These are phyloP conservation scores for Origma solitaria DNA, from an alignment of 2,113 vertebrate genomes.

Conservation along the genomic window DNA sequence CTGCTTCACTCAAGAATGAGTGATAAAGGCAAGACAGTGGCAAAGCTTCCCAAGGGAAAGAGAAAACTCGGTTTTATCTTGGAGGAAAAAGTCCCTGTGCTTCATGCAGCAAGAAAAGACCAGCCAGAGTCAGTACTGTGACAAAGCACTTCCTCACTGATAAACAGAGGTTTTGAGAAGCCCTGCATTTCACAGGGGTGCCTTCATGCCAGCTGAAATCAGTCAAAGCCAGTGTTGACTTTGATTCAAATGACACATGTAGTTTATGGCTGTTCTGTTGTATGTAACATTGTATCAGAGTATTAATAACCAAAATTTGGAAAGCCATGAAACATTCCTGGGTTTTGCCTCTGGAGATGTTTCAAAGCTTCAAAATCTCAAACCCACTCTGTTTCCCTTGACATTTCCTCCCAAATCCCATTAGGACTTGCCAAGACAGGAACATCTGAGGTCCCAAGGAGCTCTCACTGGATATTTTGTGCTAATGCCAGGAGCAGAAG, in stretches of 20 bases:
- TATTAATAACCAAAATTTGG: neutral
- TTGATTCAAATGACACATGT: neutral
- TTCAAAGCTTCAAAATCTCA: neutral
- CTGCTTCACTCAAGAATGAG: neutral
- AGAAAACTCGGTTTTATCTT: neutral
- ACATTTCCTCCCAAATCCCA: neutral
- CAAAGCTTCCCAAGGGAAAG: neutral
- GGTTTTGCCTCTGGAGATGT: neutral
- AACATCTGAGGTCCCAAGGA: neutral
- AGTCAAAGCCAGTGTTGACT: neutral
- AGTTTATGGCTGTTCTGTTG: neutral
- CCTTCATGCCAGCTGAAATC: neutral
- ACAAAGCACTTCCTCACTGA: neutral
- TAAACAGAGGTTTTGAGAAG: neutral
- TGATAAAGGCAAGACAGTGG: neutral
- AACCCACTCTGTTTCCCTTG: neutral
- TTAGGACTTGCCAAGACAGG: neutral
- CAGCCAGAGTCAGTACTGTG: neutral
- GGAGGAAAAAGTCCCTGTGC: neutral
- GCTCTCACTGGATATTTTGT: neutral
- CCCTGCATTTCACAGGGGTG: neutral
- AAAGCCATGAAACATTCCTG: neutral
- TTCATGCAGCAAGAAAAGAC: neutral
- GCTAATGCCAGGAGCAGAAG: neutral
- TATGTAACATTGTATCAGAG: neutral